These are phyloP conservation scores for Microtus pennsylvanicus DNA, from an alignment of 2,113 vertebrate genomes.

Conservation along the genomic window DNA sequence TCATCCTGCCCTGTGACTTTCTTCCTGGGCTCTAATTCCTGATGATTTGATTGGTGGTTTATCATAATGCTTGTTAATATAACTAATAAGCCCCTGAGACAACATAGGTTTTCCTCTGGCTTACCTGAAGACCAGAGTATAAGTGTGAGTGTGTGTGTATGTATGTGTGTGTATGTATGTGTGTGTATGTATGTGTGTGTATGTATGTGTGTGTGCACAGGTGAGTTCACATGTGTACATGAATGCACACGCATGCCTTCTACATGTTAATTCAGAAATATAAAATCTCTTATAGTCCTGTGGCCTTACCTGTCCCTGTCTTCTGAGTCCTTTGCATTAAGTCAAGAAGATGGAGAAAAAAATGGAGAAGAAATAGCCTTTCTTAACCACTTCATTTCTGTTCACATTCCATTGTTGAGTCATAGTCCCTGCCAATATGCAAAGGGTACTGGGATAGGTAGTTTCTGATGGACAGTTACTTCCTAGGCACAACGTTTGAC, in stretches of 20 bases:
- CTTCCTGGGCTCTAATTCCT: background rate
- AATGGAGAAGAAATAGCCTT: background rate
- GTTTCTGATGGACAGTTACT: background rate
- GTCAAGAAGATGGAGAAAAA: background rate
- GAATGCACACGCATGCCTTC: background rate
- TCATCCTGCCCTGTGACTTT: background rate
- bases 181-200: background rate
- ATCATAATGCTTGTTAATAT: background rate
- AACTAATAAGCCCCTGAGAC: background rate
- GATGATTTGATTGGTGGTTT: background rate
- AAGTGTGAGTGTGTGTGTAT: background rate
- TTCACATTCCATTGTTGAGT: background rate
- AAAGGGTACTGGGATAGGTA: background rate
- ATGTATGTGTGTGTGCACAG: background rate
- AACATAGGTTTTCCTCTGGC: background rate
- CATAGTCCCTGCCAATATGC: background rate
- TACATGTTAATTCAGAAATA: background rate
- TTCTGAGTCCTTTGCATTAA: conserved; percentile 19
- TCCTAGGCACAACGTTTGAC: background rate
- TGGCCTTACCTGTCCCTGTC: background rate
- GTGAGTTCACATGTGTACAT: too few relatives aligned
- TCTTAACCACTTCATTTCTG: background rate
- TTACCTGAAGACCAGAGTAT: background rate
- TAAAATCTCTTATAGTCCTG: background rate
- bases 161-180: background rate